Conservation (phyloP, 2,113 vertebrate species). For the Eudyptes chrysolophus region DNA sequence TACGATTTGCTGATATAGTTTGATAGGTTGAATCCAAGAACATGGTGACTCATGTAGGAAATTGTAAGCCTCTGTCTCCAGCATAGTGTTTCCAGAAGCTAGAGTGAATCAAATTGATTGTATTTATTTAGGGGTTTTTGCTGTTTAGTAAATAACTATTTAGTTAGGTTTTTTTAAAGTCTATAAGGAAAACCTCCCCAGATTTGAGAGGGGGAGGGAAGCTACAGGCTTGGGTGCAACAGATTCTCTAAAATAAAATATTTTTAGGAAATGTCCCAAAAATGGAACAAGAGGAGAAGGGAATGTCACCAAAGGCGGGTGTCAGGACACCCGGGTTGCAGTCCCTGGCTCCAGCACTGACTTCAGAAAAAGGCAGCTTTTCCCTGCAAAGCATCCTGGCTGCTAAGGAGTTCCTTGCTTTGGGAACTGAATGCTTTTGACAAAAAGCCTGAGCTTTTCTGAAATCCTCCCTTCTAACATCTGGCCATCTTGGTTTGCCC, state of each 20-base stretch:
- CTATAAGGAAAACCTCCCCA: neutral
- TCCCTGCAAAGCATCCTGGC: neutral
- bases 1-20: slow-evolving; percentile 52
- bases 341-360: neutral
- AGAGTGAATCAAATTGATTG: slow-evolving; percentile 48
- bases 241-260: neutral
- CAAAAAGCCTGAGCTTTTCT: slow-evolving; percentile 14
- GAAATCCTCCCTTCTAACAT: neutral
- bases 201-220: neutral
- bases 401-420: neutral
- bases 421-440: neutral
- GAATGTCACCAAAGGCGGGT: neutral
- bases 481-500: neutral
- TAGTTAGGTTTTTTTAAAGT: neutral
- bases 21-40: slow-evolving; percentile 62
- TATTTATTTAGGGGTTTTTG: neutral
- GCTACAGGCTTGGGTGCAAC: neutral
- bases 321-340: neutral
- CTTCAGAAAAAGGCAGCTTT: neutral
- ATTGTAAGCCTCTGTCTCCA: slow-evolving; percentile 34
- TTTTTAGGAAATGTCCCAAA: neutral
- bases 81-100: slow-evolving; percentile 1
- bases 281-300: neutral
- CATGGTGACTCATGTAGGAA: slow-evolving; percentile 63
- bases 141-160: slow-evolving; percentile 17